Evolutionary conservation across 2,113 vertebrate species (phyloP).

Genomic region (Cinclus mexicanus): DNA sequence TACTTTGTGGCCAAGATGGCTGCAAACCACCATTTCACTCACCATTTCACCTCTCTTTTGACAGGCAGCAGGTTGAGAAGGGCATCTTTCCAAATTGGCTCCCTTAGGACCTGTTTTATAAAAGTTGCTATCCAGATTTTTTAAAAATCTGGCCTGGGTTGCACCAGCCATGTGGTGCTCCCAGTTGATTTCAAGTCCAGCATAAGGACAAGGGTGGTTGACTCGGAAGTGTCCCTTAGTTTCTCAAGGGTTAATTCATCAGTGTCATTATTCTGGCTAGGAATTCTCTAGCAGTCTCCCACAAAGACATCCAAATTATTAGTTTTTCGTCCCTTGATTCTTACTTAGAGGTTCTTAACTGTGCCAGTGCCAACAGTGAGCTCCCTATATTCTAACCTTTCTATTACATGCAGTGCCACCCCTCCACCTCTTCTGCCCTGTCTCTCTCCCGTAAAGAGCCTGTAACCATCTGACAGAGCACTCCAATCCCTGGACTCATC

Average conservation of each 20-base stretch:
- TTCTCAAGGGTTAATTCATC: neutral
- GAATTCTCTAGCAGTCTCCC: neutral
- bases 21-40: too few species aligned
- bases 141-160: neutral
- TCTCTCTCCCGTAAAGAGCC: neutral
- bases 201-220: neutral
- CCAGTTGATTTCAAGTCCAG: neutral
- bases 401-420: too few species aligned
- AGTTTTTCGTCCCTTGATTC: neutral
- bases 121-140: neutral
- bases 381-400: neutral
- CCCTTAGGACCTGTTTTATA: neutral
- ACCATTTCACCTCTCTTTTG: neutral
- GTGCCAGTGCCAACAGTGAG: too few species aligned
- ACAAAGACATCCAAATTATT: neutral
- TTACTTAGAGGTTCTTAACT: neutral
- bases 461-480: neutral
- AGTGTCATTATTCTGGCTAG: too few species aligned
- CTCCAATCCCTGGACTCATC: neutral
- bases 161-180: neutral
- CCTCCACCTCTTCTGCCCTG: neutral
- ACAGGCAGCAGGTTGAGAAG: neutral
- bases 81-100: neutral
- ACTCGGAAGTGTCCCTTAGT: neutral
- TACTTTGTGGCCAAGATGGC: accelerated